Base-by-base conservation (phyloP, 1,140 invertebrate species). In the Sycophaga agraensis region DNA sequence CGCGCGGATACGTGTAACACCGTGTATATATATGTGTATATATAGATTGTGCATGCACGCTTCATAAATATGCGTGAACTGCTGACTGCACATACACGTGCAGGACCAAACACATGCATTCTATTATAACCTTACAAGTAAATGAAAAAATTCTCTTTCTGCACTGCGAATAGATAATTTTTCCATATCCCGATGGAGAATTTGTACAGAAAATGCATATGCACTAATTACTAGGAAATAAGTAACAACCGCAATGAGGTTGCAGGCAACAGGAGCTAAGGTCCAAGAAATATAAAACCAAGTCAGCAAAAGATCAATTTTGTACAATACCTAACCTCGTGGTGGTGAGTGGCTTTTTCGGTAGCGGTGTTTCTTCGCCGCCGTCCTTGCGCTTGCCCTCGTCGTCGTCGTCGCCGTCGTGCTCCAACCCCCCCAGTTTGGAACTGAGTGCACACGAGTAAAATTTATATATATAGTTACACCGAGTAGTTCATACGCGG, bases 251-350 rank as follows among this genome's bases (percentile, higher is more conserved):
- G n/a, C n/a, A n/a, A n/a, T n/a, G n/a, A n/a, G n/a, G n/a, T n/a
- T 42, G 40, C 40, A 11, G 40, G 40, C 6, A 21, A 42, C 17
- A 11, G 21, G 40, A 42, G 40, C 17, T 37, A 7, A 14, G 12
- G 11, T 37, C n/a, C n/a, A n/a, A n/a, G n/a, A n/a, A n/a, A n/a
- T n/a, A n/a, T n/a, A n/a, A n/a, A n/a, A n/a, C n/a, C n/a, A n/a
- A n/a, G n/a, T n/a, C n/a, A n/a, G n/a, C n/a, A n/a, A n/a, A n/a
- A n/a, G n/a, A n/a, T n/a, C n/a, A 37, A 2, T 37, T n/a, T n/a
- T n/a, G n/a, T n/a, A n/a, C n/a, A n/a, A n/a, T 24, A 40, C 21
- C 56, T 58, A 58, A 58, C 56, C 56, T 58, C 45, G 56, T 49
- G 56, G 45, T 35, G 54, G 24, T 31, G 26, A 19, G 2, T 37